Percentiles rank a stretch among this genome's conserved stretches.
These are phyloP conservation scores for Pristionchus entomophagus DNA, from an alignment of 2,888 invertebrate genomes.

Conservation along the genomic window DNA sequence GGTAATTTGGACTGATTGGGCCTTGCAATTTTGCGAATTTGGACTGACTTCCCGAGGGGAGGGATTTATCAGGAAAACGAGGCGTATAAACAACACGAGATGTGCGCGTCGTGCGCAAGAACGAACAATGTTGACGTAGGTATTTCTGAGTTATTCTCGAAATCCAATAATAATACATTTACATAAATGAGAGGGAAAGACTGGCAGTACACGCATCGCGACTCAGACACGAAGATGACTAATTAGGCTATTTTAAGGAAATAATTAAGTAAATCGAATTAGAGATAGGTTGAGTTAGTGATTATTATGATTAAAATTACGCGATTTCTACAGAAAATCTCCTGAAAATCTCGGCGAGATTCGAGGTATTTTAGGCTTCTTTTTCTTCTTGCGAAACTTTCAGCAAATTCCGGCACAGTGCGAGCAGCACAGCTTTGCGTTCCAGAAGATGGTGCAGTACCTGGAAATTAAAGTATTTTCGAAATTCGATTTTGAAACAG, in stretches of 20 bases:
- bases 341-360: slow-evolving; percentile 16
- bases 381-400: slow-evolving; percentile 8
- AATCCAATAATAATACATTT: background rate
- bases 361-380: slow-evolving; percentile 12
- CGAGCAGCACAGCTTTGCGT: slow-evolving; percentile 73
- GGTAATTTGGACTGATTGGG: no score
- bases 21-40: no score
- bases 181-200: slow-evolving; percentile 7
- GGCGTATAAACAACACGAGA: background rate
- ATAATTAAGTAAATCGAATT: background rate
- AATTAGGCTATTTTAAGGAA: background rate
- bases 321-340: slow-evolving; percentile 24
- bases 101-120: background rate
- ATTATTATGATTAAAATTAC: no score
- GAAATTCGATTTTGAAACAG: no score
- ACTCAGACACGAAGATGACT: background rate
- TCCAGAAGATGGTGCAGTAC: slow-evolving; percentile 75
- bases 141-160: background rate
- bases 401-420: slow-evolving; percentile 73
- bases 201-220: slow-evolving; percentile 4
- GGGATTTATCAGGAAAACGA: background rate
- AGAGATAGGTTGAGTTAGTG: background rate
- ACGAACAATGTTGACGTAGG: background rate
- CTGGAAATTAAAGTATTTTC: slow-evolving; percentile 45
- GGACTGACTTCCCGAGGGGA: no score